These are phyloP conservation scores for Parnassius mnemosyne DNA, from an alignment of 2,888 invertebrate species.

Conservation along the genomic window DNA sequence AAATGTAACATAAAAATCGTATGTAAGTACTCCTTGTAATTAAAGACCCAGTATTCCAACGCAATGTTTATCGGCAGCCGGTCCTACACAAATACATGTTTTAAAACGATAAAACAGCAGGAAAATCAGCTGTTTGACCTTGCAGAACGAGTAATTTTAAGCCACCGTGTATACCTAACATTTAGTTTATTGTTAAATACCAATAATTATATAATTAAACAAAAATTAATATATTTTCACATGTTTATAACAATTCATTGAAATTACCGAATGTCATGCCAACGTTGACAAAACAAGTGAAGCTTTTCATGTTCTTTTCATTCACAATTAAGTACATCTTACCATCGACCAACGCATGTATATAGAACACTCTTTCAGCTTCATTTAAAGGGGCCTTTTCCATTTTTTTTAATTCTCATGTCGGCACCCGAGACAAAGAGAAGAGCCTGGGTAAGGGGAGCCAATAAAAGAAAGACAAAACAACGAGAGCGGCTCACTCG, in stretches of 20 bases:
- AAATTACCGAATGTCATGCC: conserved; percentile 45
- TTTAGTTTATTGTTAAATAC: conserved; percentile 2
- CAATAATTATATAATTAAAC: conserved; percentile 18
- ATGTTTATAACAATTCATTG: conserved; percentile 40
- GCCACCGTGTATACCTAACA: conserved; percentile 16
- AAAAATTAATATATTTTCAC: conserved; percentile 49
- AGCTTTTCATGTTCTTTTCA: conserved; percentile 54
- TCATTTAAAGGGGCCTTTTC: conserved; percentile 68
- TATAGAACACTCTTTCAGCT: conserved; percentile 74
- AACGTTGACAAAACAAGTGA: conserved; percentile 55
- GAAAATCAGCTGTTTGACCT: conserved; percentile 48
- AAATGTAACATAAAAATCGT: conserved; percentile 26
- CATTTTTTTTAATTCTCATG: conserved; percentile 68
- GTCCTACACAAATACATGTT: conserved; percentile 19
- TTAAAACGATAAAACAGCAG: conserved; percentile 37
- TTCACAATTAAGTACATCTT: conserved; percentile 70
- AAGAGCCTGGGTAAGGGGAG: conserved; percentile 63
- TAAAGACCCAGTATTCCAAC: conserved; percentile 25
- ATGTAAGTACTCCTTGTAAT: conserved; percentile 23
- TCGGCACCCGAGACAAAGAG: conserved; percentile 75
- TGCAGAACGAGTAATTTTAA: conserved; percentile 25
- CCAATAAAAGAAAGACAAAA: conserved; percentile 69
- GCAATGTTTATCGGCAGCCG: conserved; percentile 23
- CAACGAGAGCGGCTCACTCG: conserved; percentile 74
- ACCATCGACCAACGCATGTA: conserved; percentile 63